These are phyloP conservation scores for Drosophila sp. DNA, from an alignment of 1,140 invertebrate species.

Conservation along the genomic window DNA sequence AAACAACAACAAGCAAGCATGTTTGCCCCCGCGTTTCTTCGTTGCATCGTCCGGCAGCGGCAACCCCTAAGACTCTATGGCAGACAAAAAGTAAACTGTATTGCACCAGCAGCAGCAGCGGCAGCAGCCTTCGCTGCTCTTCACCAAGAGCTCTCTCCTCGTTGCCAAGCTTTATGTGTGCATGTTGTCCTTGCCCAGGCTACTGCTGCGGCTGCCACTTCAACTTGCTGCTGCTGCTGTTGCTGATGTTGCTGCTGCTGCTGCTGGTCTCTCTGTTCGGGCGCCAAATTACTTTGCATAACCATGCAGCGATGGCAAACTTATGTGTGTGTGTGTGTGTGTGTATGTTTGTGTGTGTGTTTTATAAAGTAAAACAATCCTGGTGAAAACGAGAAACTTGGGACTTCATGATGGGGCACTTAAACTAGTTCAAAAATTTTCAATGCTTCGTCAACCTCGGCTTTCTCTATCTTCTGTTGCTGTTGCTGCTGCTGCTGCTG, in stretches of 20 bases:
- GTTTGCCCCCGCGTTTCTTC: constrained; percentile 3
- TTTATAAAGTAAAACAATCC: constrained; percentile 82
- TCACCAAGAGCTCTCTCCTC: constrained; percentile 18
- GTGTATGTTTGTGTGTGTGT: constrained; percentile 43
- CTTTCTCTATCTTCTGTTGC: constrained; percentile 52
- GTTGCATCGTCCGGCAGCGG: constrained; percentile 45
- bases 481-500: constrained; percentile 14
- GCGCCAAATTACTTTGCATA: constrained; percentile 79
- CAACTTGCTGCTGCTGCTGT: constrained; percentile 17
- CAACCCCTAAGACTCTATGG: constrained; percentile 43
- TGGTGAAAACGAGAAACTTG: constrained; percentile 81
- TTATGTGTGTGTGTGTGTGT: constrained; percentile 26
- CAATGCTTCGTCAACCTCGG: constrained; percentile 58
- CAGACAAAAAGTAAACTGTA: constrained; percentile 62
- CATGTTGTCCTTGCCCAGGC: constrained; percentile 70
- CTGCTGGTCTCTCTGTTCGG: constrained; percentile 15
- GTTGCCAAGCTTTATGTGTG: constrained; percentile 35
- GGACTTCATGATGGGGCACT: constrained; percentile 81
- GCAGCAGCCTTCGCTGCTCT: constrained; percentile 50
- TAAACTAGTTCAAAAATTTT: constrained; percentile 81
- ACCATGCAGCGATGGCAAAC: constrained; percentile 69
- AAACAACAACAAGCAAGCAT: constrained; percentile 1
- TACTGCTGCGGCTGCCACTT: constrained; percentile 43
- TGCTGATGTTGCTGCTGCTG: constrained; percentile 31
- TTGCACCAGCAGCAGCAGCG: constrained; percentile 31